Evolutionary conservation across 2,797 vertebrate genomes (phyloP).

Genomic region (Sebastes trivittatus): DNA sequence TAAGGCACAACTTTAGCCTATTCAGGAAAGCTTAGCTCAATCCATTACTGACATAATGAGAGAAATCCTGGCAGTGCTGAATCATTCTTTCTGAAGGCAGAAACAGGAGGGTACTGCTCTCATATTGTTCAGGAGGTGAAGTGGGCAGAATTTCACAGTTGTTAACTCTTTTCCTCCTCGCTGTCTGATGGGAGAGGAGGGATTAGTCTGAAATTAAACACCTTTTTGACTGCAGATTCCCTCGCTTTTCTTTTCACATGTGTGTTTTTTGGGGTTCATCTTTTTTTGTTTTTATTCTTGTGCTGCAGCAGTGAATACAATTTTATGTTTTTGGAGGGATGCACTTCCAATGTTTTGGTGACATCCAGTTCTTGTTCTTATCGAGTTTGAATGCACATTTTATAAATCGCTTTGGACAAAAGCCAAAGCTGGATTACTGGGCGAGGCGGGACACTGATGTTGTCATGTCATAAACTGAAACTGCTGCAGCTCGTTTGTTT

Average conservation of each 20-base stretch:
- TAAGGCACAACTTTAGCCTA: not conserved
- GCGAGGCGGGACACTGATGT: not conserved
- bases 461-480: not conserved
- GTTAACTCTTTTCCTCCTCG: not conserved
- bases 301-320: not conserved
- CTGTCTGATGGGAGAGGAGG: not conserved
- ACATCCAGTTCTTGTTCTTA: not conserved
- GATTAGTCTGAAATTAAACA: not conserved
- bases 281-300: not conserved
- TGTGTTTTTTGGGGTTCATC: not conserved
- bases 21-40: slow-evolving; percentile 33
- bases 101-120: not conserved
- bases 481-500: not conserved
- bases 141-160: slow-evolving; percentile 4
- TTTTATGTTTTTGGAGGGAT: not conserved
- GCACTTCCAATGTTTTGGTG: not conserved
- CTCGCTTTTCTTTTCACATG: not conserved
- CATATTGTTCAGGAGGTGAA: not conserved
- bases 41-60: slow-evolving; percentile 9
- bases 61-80: slow-evolving; percentile 13
- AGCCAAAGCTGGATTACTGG: not conserved
- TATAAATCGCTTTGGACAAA: not conserved
- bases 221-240: not conserved
- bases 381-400: not conserved
- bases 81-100: slow-evolving; percentile 4